Conservation (phyloP, 2,797 vertebrate genomes). For the Onychomys leucogaster region DNA sequence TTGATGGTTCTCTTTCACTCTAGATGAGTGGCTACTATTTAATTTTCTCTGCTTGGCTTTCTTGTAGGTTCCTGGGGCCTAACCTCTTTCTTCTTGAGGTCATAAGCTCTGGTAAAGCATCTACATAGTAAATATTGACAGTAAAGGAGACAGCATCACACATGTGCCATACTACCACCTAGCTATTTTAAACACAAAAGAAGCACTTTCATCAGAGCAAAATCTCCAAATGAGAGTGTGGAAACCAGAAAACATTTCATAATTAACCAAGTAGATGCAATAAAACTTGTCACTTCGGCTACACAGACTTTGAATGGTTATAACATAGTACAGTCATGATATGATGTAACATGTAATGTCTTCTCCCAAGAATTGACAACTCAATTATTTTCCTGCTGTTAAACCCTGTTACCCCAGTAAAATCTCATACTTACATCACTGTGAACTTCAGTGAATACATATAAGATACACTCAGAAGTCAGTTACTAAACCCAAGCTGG, state of each 20-base stretch:
- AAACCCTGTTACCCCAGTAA: background rate
- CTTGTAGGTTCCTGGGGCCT: background rate
- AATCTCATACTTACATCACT: background rate
- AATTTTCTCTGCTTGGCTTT: background rate
- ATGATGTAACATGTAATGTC: background rate
- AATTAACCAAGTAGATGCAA: constrained; percentile 11
- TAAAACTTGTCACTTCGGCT: background rate
- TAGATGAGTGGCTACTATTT: background rate
- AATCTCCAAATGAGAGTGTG: background rate
- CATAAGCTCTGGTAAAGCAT: background rate
- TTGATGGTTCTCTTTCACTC: background rate
- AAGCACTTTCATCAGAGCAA: background rate
- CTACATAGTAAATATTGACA: background rate
- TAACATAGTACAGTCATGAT: background rate
- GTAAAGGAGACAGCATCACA: background rate
- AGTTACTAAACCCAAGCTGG: constrained; percentile 23
- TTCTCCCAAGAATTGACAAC: background rate
- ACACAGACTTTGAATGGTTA: background rate
- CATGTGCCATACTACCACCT: background rate
- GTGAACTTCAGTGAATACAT: background rate
- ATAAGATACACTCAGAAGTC: background rate
- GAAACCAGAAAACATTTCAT: background rate
- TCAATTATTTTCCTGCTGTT: background rate
- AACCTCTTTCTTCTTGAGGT: background rate
- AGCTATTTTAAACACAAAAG: background rate